Conservation (phyloP, 35 echinoderm and acorn worm species). For the Heliocidaris erythrogramma region DNA sequence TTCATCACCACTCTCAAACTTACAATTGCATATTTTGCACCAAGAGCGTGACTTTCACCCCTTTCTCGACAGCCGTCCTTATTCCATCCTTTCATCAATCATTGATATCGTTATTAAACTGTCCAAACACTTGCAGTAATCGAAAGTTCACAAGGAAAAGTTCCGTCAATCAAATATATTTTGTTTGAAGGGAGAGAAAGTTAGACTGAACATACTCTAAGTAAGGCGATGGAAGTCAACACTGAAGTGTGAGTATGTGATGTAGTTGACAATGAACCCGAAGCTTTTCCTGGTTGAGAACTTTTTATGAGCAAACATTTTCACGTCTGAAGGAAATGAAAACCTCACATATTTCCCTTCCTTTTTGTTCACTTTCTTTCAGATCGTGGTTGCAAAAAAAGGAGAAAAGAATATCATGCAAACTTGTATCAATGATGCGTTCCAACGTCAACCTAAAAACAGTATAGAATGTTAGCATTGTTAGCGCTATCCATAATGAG, state of each 20-base stretch:
- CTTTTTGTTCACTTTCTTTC: not conserved
- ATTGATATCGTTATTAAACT: conserved; percentile 34
- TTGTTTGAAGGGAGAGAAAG: conserved; percentile 1
- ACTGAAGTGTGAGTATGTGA: conserved; percentile 5
- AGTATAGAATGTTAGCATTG: too few species aligned
- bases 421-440: too few species aligned
- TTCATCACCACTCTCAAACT: conserved; percentile 1
- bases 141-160: conserved; percentile 32
- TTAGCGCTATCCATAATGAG: too few species aligned
- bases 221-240: not conserved
- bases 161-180: conserved; percentile 18
- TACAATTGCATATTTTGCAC: not conserved
- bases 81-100: conserved; percentile 14
- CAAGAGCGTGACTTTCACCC: conserved; percentile 29
- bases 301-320: conserved; percentile 18
- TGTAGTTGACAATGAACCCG: not conserved
- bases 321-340: not conserved
- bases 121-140: conserved; percentile 23
- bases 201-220: conserved; percentile 1
- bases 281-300: not conserved
- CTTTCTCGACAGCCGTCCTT: not conserved
- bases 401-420: too few species aligned
- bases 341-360: not conserved
- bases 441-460: too few species aligned
- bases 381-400: too few species aligned